These are phyloP conservation scores for Acanthurus lineatus DNA, from an alignment of 2,797 vertebrate genomes.

Conservation along the genomic window DNA sequence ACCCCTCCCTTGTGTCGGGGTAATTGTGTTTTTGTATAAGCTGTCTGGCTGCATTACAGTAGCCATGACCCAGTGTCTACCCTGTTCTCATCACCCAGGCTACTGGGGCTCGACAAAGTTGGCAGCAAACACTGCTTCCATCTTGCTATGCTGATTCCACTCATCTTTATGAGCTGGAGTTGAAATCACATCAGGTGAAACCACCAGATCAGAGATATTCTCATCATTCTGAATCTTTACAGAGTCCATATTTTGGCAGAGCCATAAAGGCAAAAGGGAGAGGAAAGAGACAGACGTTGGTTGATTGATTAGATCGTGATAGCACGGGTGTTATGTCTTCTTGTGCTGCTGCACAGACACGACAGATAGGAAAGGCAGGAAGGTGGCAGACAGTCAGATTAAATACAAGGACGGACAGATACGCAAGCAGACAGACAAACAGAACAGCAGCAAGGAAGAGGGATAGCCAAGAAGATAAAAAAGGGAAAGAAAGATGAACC, in stretches of 20 bases:
- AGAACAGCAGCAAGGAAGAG: conserved; percentile 10
- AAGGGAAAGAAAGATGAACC: conserved; percentile 25
- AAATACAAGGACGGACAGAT: conserved; percentile 58
- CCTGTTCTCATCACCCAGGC: conserved; percentile 59
- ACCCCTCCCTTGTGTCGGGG: conserved; percentile 45
- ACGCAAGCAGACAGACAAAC: conserved; percentile 53
- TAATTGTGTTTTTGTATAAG: conserved; percentile 79
- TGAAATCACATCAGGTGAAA: conserved; percentile 43
- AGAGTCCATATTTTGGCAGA: conserved; percentile 13
- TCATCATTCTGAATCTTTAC: conserved; percentile 21
- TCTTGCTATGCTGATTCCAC: conserved; percentile 33
- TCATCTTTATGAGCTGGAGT: conserved; percentile 23
- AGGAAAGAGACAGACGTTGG: conserved; percentile 19
- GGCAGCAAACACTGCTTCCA: conserved; percentile 35
- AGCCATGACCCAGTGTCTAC: conserved; percentile 54
- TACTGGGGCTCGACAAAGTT: conserved; percentile 47
- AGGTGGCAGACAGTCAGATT: conserved; percentile 48
- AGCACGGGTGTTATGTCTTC: conserved; percentile 57
- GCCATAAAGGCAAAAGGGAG: conserved; percentile 14
- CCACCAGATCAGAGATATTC: conserved; percentile 31
- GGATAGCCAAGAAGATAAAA: conserved; percentile 12
- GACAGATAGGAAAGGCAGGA: conserved; percentile 46
- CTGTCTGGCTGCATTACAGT: conserved; percentile 75
- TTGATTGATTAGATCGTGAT: conserved; percentile 61
- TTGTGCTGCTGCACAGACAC: conserved; percentile 48